A percentile compares a stretch with the other conserved stretches of the same genome.
These are phyloP conservation scores for Geotrypetes seraphini DNA, from an alignment of 2,797 vertebrate species.

Conservation along the genomic window DNA sequence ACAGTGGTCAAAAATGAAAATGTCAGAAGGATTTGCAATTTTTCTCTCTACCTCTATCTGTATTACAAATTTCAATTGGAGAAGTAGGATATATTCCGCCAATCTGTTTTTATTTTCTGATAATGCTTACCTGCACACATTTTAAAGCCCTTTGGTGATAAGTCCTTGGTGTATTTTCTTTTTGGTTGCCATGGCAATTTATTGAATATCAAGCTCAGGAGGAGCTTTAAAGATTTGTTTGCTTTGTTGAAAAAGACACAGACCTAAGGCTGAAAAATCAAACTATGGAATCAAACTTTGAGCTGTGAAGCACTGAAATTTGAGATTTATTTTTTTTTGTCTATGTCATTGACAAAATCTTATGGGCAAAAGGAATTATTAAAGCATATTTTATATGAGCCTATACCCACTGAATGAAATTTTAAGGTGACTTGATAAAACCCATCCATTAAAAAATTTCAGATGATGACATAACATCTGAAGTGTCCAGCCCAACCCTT, in stretches of 20 bases:
- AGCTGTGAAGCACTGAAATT: no score
- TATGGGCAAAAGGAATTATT: no score
- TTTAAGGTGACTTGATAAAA: no score
- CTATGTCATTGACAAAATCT: no score
- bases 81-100: slow-evolving; percentile 14
- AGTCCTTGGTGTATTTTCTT: slow-evolving; percentile 25
- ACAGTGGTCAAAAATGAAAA: slow-evolving; percentile 1
- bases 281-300: no score
- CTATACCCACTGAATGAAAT: no score
- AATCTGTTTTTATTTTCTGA: slow-evolving; percentile 13
- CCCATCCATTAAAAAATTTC: not conserved
- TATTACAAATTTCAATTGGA: slow-evolving; percentile 17
- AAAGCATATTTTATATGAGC: no score
- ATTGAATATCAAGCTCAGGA: slow-evolving; percentile 11
- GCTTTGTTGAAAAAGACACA: not conserved
- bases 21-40: no score
- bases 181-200: slow-evolving; percentile 35
- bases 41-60: slow-evolving; percentile 2
- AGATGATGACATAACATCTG: no score
- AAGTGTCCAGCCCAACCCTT: no score
- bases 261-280: not conserved
- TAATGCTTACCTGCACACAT: slow-evolving; percentile 14
- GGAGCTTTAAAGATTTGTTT: slow-evolving; percentile 16
- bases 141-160: slow-evolving; percentile 12
- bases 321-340: no score